phyloP scores from a whole-genome alignment of 2,888 invertebrate genomes.

The Leistus spinibarbis region DNA sequence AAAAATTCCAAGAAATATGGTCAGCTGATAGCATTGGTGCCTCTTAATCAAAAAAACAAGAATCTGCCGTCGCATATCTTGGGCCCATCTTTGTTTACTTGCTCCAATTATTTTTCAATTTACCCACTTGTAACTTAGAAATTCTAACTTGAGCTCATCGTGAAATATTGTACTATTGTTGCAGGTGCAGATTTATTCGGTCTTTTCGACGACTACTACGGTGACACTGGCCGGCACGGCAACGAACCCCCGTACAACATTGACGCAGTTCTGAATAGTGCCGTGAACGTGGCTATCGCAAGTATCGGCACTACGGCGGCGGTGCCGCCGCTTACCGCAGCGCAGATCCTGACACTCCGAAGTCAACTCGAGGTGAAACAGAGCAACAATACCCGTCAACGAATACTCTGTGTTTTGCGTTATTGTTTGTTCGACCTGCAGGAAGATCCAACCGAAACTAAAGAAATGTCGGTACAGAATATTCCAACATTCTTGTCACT shows the following conservation, averaged over 20 bases:
- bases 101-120: no score
- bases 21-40: no score
- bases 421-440: not conserved
- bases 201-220: constrained; percentile 23
- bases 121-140: no score
- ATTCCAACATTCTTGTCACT: not conserved
- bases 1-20: no score
- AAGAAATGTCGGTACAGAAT: not conserved
- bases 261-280: constrained; percentile 27
- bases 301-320: no score
- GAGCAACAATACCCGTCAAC: not conserved
- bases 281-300: constrained; percentile 32
- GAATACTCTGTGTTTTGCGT: not conserved
- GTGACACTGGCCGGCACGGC: constrained; percentile 10
- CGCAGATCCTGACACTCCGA: not conserved
- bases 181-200: constrained; percentile 8
- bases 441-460: not conserved
- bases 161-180: no score
- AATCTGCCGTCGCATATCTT: no score
- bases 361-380: not conserved
- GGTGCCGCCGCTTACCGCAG: no score
- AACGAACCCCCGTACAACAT: constrained; percentile 19
- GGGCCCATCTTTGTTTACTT: no score
- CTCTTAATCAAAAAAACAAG: no score
- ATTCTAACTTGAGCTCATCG: no score